phyloP scores from a whole-genome alignment of 2,888 invertebrate genomes.

The Amphipyra tragopoginis region DNA sequence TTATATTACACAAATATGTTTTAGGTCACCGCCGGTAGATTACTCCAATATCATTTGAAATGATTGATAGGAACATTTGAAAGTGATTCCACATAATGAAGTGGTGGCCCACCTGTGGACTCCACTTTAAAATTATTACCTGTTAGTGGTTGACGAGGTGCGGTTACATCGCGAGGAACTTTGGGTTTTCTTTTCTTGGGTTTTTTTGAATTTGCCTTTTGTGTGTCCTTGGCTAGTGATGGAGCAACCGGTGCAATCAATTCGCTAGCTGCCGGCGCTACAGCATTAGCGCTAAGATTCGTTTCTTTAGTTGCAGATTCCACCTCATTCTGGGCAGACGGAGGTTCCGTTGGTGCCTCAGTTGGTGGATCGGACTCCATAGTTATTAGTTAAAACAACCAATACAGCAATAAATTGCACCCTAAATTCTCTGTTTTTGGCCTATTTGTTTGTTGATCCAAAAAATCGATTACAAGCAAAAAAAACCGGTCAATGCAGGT shows the following conservation, averaged over 20 bases:
- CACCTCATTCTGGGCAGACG: slow-evolving; percentile 21
- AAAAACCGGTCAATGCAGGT: too few species aligned
- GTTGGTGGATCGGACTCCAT: slow-evolving; percentile 40
- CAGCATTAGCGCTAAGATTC: slow-evolving; percentile 10
- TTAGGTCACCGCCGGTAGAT: too few species aligned
- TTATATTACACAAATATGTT: too few species aligned
- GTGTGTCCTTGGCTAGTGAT: slow-evolving; percentile 65
- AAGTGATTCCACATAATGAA: too few species aligned
- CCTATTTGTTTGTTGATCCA: too few species aligned
- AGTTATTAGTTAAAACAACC: not conserved
- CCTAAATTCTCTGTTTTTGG: too few species aligned
- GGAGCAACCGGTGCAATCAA: slow-evolving; percentile 24
- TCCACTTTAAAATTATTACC: slow-evolving; percentile 85
- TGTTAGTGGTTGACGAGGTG: slow-evolving; percentile 93
- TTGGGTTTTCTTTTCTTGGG: slow-evolving; percentile 92
- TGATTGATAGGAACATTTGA: too few species aligned
- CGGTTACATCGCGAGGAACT: slow-evolving; percentile 92
- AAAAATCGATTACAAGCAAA: too few species aligned
- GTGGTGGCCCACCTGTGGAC: too few species aligned
- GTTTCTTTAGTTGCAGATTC: slow-evolving; percentile 39
- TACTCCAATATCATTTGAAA: too few species aligned
- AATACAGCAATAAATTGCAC: not conserved
- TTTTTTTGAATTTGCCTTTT: slow-evolving; percentile 84
- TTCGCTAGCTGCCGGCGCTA: slow-evolving; percentile 15
- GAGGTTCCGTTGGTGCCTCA: slow-evolving; percentile 21